phyloP scores from a whole-genome alignment of 2,797 vertebrate species.

The Syngnathus acus region DNA sequence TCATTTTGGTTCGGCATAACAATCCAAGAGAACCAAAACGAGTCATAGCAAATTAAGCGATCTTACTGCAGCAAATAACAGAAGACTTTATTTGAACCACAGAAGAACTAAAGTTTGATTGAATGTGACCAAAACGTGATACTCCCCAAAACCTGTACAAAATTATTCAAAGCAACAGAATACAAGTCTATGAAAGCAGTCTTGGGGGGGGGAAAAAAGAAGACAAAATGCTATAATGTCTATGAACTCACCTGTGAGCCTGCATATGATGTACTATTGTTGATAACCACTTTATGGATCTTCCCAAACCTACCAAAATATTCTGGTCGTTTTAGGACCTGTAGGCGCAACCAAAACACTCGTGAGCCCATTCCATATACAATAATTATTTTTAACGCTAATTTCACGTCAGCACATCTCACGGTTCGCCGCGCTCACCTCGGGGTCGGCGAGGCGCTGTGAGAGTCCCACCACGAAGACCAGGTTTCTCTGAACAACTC shows the following conservation, averaged over 20 bases:
- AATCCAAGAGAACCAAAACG: not conserved
- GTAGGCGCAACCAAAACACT: constrained; percentile 14
- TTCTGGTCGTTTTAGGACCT: constrained; percentile 98
- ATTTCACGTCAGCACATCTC: no score
- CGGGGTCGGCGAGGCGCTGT: constrained; percentile 92
- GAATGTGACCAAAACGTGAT: not conserved
- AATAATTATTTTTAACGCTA: not conserved
- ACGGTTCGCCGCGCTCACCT: constrained; percentile 69
- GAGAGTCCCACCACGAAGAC: constrained; percentile 98
- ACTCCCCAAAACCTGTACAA: not conserved
- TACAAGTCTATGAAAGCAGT: no score
- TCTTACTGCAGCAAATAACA: no score
- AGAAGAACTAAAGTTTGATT: not conserved
- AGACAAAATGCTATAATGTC: not conserved
- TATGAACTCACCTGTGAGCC: constrained; percentile 88
- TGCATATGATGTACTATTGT: constrained; percentile 99
- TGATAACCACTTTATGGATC: constrained; percentile 99
- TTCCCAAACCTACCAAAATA: constrained; percentile 99
- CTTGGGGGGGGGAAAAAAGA: no score
- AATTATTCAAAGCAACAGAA: no score
- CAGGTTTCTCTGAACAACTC: constrained; percentile 97
- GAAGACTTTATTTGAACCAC: not conserved
- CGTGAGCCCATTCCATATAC: not conserved
- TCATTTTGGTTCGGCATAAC: not conserved
- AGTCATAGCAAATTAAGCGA: not conserved